A percentile compares a stretch with the other conserved stretches of the same genome.
Evolutionary conservation across 2,797 vertebrate species (phyloP).

Genomic region (Tragopan temminckii): DNA sequence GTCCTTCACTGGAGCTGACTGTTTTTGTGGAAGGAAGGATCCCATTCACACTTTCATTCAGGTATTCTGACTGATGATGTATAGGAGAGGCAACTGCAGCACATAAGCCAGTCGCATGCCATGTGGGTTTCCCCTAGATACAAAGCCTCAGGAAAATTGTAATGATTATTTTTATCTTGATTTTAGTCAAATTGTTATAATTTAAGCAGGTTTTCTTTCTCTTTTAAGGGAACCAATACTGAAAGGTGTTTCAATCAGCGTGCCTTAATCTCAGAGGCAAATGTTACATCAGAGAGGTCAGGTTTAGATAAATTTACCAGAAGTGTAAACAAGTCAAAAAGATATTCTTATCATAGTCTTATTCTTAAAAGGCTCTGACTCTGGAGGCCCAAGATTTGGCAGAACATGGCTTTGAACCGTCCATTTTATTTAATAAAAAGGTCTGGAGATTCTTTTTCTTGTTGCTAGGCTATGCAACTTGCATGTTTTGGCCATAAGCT

Average conservation of each 20-base stretch:
- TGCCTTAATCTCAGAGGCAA: not conserved
- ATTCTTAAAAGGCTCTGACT: not conserved
- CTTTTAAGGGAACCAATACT: not conserved
- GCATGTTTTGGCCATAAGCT: accelerated
- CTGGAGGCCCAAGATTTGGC: not conserved
- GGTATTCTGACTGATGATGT: not conserved
- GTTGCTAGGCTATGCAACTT: not conserved
- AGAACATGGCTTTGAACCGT: not conserved
- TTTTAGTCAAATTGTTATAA: not conserved
- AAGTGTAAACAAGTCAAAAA: not conserved
- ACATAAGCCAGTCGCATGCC: not conserved
- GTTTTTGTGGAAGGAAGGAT: not conserved
- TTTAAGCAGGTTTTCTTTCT: not conserved
- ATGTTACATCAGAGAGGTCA: not conserved
- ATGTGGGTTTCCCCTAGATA: not conserved
- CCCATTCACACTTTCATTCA: not conserved
- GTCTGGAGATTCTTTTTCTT: not conserved
- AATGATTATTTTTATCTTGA: not conserved
- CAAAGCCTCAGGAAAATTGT: not conserved
- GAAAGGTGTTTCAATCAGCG: not conserved
- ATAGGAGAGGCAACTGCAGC: not conserved
- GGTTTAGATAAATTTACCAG: not conserved
- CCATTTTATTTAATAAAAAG: not conserved
- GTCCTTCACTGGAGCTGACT: not conserved
- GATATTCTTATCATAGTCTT: not conserved